phyloP scores from a whole-genome alignment of 1,140 invertebrate species.

The Nixonia krombeini region DNA sequence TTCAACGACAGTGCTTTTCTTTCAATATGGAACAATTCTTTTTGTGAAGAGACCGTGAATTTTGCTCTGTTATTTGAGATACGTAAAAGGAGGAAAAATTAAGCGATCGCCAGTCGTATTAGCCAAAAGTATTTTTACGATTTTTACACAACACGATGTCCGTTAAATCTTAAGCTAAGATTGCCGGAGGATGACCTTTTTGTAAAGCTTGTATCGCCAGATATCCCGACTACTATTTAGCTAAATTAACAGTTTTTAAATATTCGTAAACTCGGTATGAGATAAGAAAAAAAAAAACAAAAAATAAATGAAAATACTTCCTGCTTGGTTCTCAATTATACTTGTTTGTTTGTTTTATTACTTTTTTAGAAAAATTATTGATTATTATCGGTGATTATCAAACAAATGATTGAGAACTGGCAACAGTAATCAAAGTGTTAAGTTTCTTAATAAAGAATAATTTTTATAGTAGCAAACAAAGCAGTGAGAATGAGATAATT shows the following conservation, averaged over 20 bases:
- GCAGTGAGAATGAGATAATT: constrained; percentile 34
- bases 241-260: constrained; percentile 49
- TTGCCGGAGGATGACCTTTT: constrained; percentile 32
- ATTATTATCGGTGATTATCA: constrained; percentile 26
- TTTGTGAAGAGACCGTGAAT: no score
- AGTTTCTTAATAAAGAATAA: constrained; percentile 46
- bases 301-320: constrained; percentile 32
- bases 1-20: no score
- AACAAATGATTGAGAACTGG: constrained; percentile 39
- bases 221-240: constrained; percentile 49
- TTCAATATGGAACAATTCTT: no score
- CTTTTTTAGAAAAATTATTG: constrained; percentile 32
- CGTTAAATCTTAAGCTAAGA: constrained; percentile 44
- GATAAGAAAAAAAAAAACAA: constrained; percentile 22
- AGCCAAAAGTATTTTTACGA: constrained; percentile 53
- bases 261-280: constrained; percentile 42
- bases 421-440: constrained; percentile 45
- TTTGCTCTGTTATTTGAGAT: no score
- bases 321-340: constrained; percentile 37
- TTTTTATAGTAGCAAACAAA: constrained; percentile 44
- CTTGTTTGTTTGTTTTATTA: constrained; percentile 36
- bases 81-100: no score
- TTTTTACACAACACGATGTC: constrained; percentile 45
- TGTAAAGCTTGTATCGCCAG: constrained; percentile 46
- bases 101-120: constrained; percentile 49